phyloP scores from a whole-genome alignment of 2,888 invertebrate genomes.

The Stictocephala bisonia region DNA sequence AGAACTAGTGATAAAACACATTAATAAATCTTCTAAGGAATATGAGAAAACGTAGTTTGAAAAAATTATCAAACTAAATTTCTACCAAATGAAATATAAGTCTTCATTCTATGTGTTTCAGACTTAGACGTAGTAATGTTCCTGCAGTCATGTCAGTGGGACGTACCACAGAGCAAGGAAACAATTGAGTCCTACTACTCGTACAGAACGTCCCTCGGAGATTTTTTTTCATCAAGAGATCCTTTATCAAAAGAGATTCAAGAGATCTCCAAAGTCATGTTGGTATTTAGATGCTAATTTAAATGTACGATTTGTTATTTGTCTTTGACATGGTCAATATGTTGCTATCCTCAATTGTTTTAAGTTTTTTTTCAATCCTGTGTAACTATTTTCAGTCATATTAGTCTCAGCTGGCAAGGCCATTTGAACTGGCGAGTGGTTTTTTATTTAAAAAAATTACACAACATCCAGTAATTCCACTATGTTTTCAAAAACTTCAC shows the following conservation, averaged over 20 bases:
- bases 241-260: conserved; percentile 50
- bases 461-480: too few species aligned
- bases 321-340: too few species aligned
- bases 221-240: conserved; percentile 54
- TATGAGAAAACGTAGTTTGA: neutral
- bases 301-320: too few species aligned
- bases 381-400: too few species aligned
- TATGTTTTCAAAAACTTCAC: too few species aligned
- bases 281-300: conserved; percentile 31
- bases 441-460: too few species aligned
- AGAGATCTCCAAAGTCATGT: conserved; percentile 51
- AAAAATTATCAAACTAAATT: neutral
- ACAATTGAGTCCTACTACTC: conserved; percentile 56
- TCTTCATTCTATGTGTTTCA: conserved; percentile 43
- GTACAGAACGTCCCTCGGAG: conserved; percentile 54
- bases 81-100: neutral
- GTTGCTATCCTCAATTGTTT: too few species aligned
- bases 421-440: too few species aligned
- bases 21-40: neutral
- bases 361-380: too few species aligned
- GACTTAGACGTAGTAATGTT: conserved; percentile 57
- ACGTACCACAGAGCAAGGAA: conserved; percentile 56
- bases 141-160: conserved; percentile 55
- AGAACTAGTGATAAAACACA: neutral
- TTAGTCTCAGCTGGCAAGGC: too few species aligned